Percentiles rank a stretch among this genome's conserved stretches.
Evolutionary conservation across 2,113 vertebrate genomes (phyloP).

Genomic region (Chauna torquata): DNA sequence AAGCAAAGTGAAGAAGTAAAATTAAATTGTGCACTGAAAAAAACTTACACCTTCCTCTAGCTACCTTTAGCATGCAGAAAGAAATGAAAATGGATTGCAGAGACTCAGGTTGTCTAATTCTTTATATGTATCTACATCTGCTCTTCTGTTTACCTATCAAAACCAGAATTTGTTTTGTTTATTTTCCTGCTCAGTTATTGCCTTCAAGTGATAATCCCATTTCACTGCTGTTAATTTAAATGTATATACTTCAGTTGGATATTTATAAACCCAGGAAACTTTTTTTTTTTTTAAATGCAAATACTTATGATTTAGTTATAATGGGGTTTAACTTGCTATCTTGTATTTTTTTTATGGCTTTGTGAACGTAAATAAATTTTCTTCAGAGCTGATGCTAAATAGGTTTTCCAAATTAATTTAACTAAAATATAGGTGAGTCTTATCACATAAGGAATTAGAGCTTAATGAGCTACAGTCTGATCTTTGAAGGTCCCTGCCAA

Average conservation of each 20-base stretch:
- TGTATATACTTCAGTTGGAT: neutral
- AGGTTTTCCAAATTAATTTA: neutral
- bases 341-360: neutral
- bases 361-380: neutral
- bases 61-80: neutral
- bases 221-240: slow-evolving; percentile 32
- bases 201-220: neutral
- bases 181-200: neutral
- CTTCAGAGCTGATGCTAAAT: neutral
- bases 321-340: neutral
- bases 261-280: neutral
- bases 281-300: neutral
- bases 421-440: neutral
- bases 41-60: neutral
- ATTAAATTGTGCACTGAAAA: neutral
- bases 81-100: neutral
- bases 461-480: neutral
- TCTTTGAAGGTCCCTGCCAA: no score
- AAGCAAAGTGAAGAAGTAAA: slow-evolving; percentile 49
- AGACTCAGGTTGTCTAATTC: neutral
- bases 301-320: neutral
- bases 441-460: neutral
- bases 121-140: neutral
- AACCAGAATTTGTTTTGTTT: neutral
- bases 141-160: neutral